These are phyloP conservation scores for Oncorhynchus masou DNA, from an alignment of 2,113 vertebrate genomes.

Conservation along the genomic window DNA sequence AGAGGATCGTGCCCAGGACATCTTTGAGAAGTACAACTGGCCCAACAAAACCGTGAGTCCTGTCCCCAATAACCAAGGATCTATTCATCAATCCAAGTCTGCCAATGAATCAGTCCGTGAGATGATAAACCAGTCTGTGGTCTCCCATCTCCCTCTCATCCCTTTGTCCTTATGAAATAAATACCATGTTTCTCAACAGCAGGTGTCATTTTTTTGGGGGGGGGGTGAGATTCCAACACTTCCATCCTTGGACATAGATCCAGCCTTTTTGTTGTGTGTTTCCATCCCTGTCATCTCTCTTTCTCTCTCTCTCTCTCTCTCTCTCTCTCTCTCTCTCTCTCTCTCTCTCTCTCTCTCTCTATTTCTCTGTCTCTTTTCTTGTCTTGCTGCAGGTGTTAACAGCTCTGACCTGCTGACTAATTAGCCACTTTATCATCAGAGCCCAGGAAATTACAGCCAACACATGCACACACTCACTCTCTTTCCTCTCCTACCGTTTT, in stretches of 20 bases:
- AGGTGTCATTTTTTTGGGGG: conserved; percentile 14
- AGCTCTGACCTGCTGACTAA: conserved; percentile 63
- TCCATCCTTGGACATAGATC: conserved; percentile 42
- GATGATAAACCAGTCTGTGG: neutral
- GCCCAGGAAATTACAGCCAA: conserved; percentile 46
- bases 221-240: conserved; percentile 28
- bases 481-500: neutral
- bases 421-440: conserved; percentile 64
- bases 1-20: conserved; percentile 93
- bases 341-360: conserved; percentile 24
- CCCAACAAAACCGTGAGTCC: conserved; percentile 94
- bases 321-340: conserved; percentile 4
- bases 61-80: conserved; percentile 2
- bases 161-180: conserved; percentile 20
- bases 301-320: too few species aligned
- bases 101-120: conserved; percentile 20
- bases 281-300: neutral
- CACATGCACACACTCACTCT: conserved; percentile 10
- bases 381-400: conserved; percentile 52
- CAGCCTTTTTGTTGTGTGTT: conserved; percentile 2
- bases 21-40: conserved; percentile 99
- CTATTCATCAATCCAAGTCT: neutral
- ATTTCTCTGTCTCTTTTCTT: neutral
- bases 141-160: conserved; percentile 4
- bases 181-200: neutral